Evolutionary conservation across 1,140 invertebrate genomes (phyloP), one percentile per base, ranked within the genome.

Genomic region (Charaxes varanes): DNA sequence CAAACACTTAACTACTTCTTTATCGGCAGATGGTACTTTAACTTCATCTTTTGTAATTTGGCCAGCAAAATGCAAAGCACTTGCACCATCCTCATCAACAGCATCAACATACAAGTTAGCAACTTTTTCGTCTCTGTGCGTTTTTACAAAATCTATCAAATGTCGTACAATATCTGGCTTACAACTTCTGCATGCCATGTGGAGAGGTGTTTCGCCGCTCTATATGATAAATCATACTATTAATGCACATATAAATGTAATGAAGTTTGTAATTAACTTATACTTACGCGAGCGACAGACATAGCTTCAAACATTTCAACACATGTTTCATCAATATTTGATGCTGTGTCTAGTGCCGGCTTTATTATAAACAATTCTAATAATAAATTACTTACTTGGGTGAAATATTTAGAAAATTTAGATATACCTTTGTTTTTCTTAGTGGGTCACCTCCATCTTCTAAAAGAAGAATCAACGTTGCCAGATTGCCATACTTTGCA

Each of bases 171-270:
- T 92, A 38, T 96, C 92, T 2, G 96, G 89, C 42, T 93, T 90
- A 50, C 96, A 97, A 41, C 92, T 90, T 33, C 91, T 83, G 51
- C 94, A 94, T 1, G 96, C 96, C 63, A 97, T 88, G 71, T 99
- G 97, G 10, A 99, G 84, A 0, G 96, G 93, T 0, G 96, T 98
- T 85, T 99, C 97, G n/a, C 97, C 97, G 59, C 90, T 93, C 95
- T 98, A 57, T 32, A 78, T 74, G 51, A 12, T 26, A 24, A n/a
- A 21, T 18, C 37, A 30, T 30, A 28, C 8, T 33, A 18, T 26
- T 26, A 22, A 33, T 18, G 8, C 6, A 21, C 14, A 16, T 23
- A 36, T 30, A 26, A 16, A 17, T 18, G 12, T 18, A n/a, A 27
- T 21, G 2, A 34, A 18, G 6, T 24, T 21, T 3, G 6, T 18